Base-by-base conservation (phyloP, 2,797 vertebrate genomes). In the Cyprinodon diabolis region DNA sequence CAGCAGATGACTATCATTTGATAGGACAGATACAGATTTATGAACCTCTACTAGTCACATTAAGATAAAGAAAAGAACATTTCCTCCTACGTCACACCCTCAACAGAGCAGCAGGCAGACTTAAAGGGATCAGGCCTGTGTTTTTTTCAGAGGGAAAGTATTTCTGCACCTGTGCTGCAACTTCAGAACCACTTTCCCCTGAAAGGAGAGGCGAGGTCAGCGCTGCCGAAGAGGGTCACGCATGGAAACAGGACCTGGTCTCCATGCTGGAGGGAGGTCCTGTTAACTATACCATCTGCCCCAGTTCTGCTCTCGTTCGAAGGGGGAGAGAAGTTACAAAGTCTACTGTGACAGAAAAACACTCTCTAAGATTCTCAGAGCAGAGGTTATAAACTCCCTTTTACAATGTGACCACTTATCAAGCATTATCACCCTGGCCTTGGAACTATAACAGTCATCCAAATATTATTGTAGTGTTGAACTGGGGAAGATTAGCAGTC, bases 101-200 rank as follows among this genome's bases (percentile, higher is more conserved):
- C 74, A 43, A 68, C 56, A 9, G 66, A 0, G 57, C 70, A 71
- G 75, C 23, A n/a, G 47, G 67, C n/a, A 21, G 75, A 81, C 78
- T 84, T 83, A 79, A 66, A 68, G 80, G 76, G 79, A 68, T 69
- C n/a, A 14, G 68, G 69, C 71, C 82, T 78, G 82, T 80, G 82
- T 69, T 74, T 82, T 83, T 69, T 74, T 82, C 74, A 81, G 78
- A 68, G 47, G 73, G 68, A 90, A 89, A 87, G 84, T 84, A 66
- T 75, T 90, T 90, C 80, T 87, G 86, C 90, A 93, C 91, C 90
- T 93, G 91, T 91, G 86, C 55, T 85, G 72, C 74, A 78, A 81
- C 80, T 89, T 83, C 66, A 81, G 82, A 79, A 77, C 84, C 75
- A 79, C 73, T 87, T 77, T 84, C 65, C 74, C 4, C 71, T 83